A percentile compares a stretch with the other conserved stretches of the same genome.
Evolutionary conservation across 2,113 vertebrate genomes (phyloP).

Genomic region (Zootoca vivipara): DNA sequence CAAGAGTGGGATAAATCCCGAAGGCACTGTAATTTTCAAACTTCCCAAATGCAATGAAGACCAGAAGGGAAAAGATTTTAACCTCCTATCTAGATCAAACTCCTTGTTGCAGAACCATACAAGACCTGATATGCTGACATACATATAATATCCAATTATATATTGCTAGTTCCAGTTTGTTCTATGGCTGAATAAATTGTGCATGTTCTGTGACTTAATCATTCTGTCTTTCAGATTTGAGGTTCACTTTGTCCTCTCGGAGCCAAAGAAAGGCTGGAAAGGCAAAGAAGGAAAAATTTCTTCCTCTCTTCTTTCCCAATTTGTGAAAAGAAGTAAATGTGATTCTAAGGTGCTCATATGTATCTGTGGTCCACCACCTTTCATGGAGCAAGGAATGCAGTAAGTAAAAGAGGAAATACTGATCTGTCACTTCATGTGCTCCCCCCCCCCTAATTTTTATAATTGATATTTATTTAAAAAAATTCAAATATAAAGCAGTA

Average conservation of each 20-base stretch:
- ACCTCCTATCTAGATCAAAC: neutral
- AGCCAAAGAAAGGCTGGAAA: conserved; percentile 80
- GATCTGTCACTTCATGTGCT: neutral
- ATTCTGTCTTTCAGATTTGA: conserved; percentile 82
- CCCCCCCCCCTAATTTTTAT: no score
- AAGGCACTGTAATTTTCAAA: neutral
- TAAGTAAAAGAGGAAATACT: conserved; percentile 68
- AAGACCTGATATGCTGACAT: neutral
- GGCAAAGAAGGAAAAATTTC: conserved; percentile 85
- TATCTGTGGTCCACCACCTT: conserved; percentile 89
- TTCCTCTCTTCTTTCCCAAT: conserved; percentile 77
- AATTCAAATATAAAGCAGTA: neutral
- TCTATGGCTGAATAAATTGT: neutral
- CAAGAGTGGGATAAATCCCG: neutral
- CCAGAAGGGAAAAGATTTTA: neutral
- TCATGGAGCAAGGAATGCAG: conserved; percentile 86
- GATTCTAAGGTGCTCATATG: conserved; percentile 83
- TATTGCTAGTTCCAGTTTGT: neutral
- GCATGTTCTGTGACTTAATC: neutral
- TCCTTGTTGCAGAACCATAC: neutral
- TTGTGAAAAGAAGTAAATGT: conserved; percentile 74
- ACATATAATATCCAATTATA: neutral
- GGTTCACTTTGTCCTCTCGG: conserved; percentile 88
- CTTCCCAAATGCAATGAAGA: neutral
- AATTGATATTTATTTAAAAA: no score